Conservation (phyloP, 2,797 vertebrate species). For the Petrocephalus schoutedeni region DNA sequence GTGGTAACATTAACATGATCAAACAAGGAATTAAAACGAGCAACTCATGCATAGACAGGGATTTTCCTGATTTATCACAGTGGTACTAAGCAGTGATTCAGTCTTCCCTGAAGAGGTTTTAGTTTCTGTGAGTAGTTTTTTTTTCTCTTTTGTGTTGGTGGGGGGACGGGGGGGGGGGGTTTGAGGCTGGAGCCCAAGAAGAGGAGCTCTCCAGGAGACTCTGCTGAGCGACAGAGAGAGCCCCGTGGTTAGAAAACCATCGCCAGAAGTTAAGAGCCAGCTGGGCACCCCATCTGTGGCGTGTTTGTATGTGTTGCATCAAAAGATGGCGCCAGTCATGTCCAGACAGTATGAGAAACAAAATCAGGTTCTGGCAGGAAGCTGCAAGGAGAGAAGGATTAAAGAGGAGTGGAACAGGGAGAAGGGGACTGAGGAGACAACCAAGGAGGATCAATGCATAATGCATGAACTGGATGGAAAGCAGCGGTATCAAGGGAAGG, state of each 20-base stretch:
- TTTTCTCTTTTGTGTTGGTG: not conserved
- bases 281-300: not conserved
- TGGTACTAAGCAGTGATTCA: slow-evolving; percentile 26
- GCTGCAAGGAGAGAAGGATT: slow-evolving; percentile 16
- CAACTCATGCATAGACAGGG: slow-evolving; percentile 27
- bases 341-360: slow-evolving; percentile 7
- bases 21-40: not conserved
- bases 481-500: not conserved
- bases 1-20: not conserved
- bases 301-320: slow-evolving; percentile 8
- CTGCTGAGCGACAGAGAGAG: not conserved
- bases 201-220: not conserved
- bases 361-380: not conserved
- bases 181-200: not conserved
- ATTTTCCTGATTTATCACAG: slow-evolving; percentile 30
- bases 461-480: not conserved
- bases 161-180: not conserved
- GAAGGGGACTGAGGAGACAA: not conserved
- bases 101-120: slow-evolving; percentile 27
- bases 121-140: slow-evolving; percentile 16
- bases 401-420: not conserved
- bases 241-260: slow-evolving; percentile 1
- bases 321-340: not conserved
- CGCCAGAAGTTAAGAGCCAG: not conserved
- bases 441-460: not conserved